Conservation (phyloP, 2,888 invertebrate species). For the Azorinus chamasolen region DNA sequence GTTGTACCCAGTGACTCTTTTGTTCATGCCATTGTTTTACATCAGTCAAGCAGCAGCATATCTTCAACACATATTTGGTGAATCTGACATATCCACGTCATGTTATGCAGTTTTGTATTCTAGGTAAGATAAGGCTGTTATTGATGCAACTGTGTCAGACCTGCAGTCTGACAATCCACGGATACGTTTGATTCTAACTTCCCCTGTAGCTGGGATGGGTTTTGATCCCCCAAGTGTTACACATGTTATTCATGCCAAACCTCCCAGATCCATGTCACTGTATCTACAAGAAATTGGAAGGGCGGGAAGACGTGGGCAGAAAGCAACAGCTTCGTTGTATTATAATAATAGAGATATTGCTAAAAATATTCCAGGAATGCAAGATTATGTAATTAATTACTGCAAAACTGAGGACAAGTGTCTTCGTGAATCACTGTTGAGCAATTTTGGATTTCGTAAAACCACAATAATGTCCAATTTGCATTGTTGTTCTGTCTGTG, state of each 20-base stretch:
- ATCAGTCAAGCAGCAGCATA: too few species aligned
- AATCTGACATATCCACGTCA: too few species aligned
- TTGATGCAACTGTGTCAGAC: conserved; percentile 24
- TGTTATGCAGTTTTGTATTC: too few species aligned
- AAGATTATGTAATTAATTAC: conserved; percentile 45
- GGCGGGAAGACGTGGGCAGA: conserved; percentile 43
- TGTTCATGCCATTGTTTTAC: too few species aligned
- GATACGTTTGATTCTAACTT: conserved; percentile 44
- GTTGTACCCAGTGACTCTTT: too few species aligned
- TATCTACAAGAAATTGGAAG: conserved; percentile 55
- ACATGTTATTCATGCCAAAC: conserved; percentile 41
- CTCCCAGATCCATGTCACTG: conserved; percentile 41
- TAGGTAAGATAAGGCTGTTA: conserved; percentile 36
- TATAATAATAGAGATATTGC: conserved; percentile 40
- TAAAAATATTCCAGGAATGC: conserved; percentile 46
- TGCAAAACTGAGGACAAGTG: conserved; percentile 37
- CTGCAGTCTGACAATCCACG: conserved; percentile 29
- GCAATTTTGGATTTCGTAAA: conserved; percentile 39
- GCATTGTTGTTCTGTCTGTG: conserved; percentile 45
- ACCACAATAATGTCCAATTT: conserved; percentile 8
- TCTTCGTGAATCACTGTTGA: conserved; percentile 21
- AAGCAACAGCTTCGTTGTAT: conserved; percentile 33
- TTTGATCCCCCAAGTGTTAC: conserved; percentile 46
- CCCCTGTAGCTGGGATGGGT: conserved; percentile 56
- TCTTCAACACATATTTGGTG: too few species aligned